Evolutionary conservation across 2,113 vertebrate genomes (phyloP), one percentile per base, ranked within the genome.

Genomic region (Petaurus breviceps): DNA sequence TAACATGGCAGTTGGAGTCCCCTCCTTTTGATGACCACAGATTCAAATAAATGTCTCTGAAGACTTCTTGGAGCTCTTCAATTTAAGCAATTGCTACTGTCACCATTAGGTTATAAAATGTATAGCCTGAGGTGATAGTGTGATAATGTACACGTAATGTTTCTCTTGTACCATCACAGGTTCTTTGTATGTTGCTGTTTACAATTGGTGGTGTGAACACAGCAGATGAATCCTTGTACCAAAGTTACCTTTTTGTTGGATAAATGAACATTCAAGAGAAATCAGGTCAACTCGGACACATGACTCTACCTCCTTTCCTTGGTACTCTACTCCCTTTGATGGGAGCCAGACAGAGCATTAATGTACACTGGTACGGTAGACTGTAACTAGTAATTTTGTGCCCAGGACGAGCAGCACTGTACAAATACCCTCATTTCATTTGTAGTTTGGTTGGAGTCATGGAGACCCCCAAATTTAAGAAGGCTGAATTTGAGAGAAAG

Each of bases 101-200:
- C 90, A 46, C 90, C 92, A 93, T 92, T 54, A 84, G 92, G 77
- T 94, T 91, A 93, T 19, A 89, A 24, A 19, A 46, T 4, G 1
- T 3, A 1, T 11, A 68, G 92, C 95, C 96, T 94, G 77, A 61
- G 94, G 93, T 96, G 94, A 50, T 96, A 98, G 95, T 93, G 96
- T 61, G 93, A 50, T 89, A 96, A 94, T 84, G 96, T 68, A 37
- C 31, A 14, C 3, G 97, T 96, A 49, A 90, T 51, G 53, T 91
- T 94, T 54, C 84, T 97, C 91, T 94, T 92, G 11, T 61, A 12
- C 28, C 9, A 28, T 61, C 52, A 49, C 90, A 53, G 3, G 26
- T 1, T 92, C 51, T 89, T 84, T 61, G 92, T 90, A 54, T 54
- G 53, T 55, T 68, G 92, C 57, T 16, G 51, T 96, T 90, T 92